Base-by-base conservation (phyloP, 2,888 invertebrate genomes). In the Thymelicus sylvestris region DNA sequence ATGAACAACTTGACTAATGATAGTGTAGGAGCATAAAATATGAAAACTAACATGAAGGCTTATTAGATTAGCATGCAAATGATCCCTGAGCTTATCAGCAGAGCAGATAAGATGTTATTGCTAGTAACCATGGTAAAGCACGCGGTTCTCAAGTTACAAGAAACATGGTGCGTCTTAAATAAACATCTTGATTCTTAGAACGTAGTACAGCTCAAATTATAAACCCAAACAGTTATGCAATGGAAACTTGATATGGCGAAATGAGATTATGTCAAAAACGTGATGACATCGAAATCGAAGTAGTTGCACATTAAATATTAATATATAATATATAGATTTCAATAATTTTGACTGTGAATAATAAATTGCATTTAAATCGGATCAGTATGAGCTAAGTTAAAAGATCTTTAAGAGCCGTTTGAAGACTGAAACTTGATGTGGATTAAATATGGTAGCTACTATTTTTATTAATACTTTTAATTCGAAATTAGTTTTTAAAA, bases 201-300 rank as follows among this genome's bases (percentile, higher is more conserved):
- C 67, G 50, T 47, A 7, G 64, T 72, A 50, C 55, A 73, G 71
- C 48, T 73, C 65, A 72, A 72, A 75, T 74, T 73, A 75, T 72
- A 72, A 74, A 64, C 64, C 57, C 60, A 71, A 68, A 65, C 66
- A 65, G 38, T 31, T 66, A 75, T 78, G 71, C 52, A 38, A 66
- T 79, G 80, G 86, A 84, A 83, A 86, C 79, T 77, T 76, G 83
- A 87, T 87, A 87, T 81, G 82, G 81, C 80, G 81, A 83, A 80
- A 85, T 80, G 50, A 68, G 48, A 74, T 52, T 52, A 62, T 74
- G 72, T 72, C 70, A 74, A 71, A 38, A 31, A 47, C 5, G 31
- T 7, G 47, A 47, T 50, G 47, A 38, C 61, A 52, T 8, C n/a
- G 13, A 52, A 52, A 52, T 13, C n/a, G 13, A 52, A 52, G 19